Base-by-base conservation (phyloP, 1,140 invertebrate genomes). In the Tribolium castaneum region DNA sequence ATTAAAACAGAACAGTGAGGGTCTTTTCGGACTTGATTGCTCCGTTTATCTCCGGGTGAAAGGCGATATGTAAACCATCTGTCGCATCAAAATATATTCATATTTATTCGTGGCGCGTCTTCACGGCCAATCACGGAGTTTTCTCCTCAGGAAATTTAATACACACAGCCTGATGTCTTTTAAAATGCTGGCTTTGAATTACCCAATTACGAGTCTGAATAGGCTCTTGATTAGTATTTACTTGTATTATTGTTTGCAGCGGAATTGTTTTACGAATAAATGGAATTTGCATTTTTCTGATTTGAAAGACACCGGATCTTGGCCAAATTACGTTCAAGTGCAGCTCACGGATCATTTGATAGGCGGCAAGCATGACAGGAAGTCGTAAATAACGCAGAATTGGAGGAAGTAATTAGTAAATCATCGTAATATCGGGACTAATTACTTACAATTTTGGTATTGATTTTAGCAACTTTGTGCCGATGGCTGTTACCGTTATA, bases 381-480 rank as follows among this genome's bases (percentile, higher is more conserved):
- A 78, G 76, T 59, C 76, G 81, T 83, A 82, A 83, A 82, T 82
- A 81, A 56, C 30, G 30, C 35, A 52, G 71, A 76, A 76, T 75
- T 80, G 62, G 45, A 22, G 81, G 81, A 83, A 80, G 79, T 82
- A 83, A 83, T 83, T 82, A 82, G 81, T 82, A 82, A 80, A 82
- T 83, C 82, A 83, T 79, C 39, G 80, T 75, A 78, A 71, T 75
- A 78, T 82, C 72, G 71, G 62, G 73, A 34, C 30, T 78, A 80
- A 78, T 72, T 80, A 78, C 25, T 52, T 39, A 25, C 50, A 78
- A 78, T 78, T 73, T 52, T 51, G 30, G 30, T 80, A 75, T 78
- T 56, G 78, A 79, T 79, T 79, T 66, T 34, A 30, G 34, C 30
- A 66, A 66, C 59, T 66, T 66, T 66, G 59, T 66, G 59, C 30